Percentiles rank a stretch among this genome's conserved stretches.
Conservation (phyloP, 2,888 invertebrate genomes). For the Brachypalpus laphriformis region DNA sequence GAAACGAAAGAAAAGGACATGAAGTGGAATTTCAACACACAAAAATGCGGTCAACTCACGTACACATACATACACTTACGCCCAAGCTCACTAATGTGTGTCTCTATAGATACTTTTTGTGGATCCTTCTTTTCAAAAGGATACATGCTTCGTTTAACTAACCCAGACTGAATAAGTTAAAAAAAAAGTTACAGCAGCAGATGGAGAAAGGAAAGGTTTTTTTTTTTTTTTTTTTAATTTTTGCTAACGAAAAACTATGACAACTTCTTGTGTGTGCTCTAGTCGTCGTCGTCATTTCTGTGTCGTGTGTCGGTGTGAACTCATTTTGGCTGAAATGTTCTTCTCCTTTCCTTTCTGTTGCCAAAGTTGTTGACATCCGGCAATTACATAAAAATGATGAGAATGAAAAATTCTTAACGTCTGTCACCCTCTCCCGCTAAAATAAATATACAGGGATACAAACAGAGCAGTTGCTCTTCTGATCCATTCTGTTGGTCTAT, state of each 20-base stretch:
- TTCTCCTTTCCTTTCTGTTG: conserved; percentile 14
- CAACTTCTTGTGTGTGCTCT: conserved; percentile 25
- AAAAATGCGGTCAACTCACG: conserved; percentile 66
- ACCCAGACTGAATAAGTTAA: conserved; percentile 53
- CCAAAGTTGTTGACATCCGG: conserved; percentile 66
- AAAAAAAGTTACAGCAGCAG: background rate
- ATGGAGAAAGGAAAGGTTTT: background rate
- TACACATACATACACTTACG: background rate
- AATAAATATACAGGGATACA: background rate
- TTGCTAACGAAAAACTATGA: conserved; percentile 53
- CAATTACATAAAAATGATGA: conserved; percentile 66
- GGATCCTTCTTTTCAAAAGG: conserved; percentile 35
- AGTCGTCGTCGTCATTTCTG: background rate
- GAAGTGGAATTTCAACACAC: conserved; percentile 46
- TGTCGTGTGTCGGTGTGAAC: conserved; percentile 43
- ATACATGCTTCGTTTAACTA: conserved; percentile 69
- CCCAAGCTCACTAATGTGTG: background rate
- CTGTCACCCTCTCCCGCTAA: conserved; percentile 22
- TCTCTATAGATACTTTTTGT: background rate
- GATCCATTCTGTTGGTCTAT: conserved; percentile 19
- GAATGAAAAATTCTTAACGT: conserved; percentile 55
- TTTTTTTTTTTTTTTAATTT: conserved; percentile 27
- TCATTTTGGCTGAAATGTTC: conserved; percentile 50
- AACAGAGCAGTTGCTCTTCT: background rate
- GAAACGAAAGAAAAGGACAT: conserved; percentile 52